Evolutionary conservation across 2,113 vertebrate species (phyloP), one percentile per base, ranked within the genome.

Genomic region (Rhodinocichla rosea): DNA sequence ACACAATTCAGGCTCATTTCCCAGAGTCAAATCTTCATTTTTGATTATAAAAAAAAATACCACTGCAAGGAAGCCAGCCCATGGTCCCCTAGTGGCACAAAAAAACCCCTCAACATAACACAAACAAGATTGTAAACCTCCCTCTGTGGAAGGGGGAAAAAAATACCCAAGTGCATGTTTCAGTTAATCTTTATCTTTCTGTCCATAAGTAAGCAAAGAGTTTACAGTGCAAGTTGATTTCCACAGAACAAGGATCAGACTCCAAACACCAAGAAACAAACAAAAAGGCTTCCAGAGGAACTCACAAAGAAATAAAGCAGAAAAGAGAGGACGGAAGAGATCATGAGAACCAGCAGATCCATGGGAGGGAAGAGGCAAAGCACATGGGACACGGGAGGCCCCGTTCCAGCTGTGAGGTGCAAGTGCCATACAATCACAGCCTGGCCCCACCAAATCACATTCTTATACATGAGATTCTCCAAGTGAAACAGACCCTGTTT

Each of bases 171-270:
- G 20, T 93, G 83, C 64, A 71, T 64, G 49, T 97, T 97, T 96
- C 83, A 94, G 83, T 95, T 96, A 92, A 85, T 93, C 80, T 97
- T 97, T 97, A 97, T 97, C 94, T 95, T 91, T 94, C 87, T 95
- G 70, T 95, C 92, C 89, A 70, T 94, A 94, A 92, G 69, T 97
- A 93, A 96, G 96, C 97, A 97, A 97, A 96, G 90, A 97, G 95
- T 97, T 97, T 97, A 97, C 96, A 97, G 97, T 97, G 97, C 97
- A 97, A 97, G 92, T 97, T 87, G 95, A 96, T 97, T 95, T 97
- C 85, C 95, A 95, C 94, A 91, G 90, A 95, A 97, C 92, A 92
- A 94, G 90, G 89, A 95, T 95, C 87, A 95, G 97, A 97, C 89
- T 94, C 89, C 90, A 92, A 95, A 97, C 94, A 97, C 90, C 94